Percentiles rank a stretch among this genome's conserved stretches.
Conservation (phyloP, 1,140 invertebrate species). For the Elymnias hypermnestra region DNA sequence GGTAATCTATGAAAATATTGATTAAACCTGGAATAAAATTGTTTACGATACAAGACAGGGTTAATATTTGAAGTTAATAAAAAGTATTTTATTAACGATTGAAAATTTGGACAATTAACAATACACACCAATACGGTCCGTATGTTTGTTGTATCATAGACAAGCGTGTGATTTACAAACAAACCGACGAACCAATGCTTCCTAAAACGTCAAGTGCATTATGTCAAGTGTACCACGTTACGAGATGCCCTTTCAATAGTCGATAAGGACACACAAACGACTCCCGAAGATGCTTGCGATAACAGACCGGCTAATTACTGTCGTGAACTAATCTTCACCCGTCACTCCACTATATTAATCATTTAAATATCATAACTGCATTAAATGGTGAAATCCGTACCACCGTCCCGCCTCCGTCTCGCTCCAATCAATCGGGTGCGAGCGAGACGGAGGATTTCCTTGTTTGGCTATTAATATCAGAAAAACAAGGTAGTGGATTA, state of each 20-base stretch:
- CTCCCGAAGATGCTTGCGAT: constrained; percentile 15
- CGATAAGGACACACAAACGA: neutral
- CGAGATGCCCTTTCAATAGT: neutral
- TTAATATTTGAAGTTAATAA: no score
- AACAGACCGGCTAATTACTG: no score
- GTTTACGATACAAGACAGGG: no score
- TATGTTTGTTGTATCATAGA: neutral
- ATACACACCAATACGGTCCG: no score
- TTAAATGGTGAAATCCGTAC: neutral
- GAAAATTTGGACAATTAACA: no score
- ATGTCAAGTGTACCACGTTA: neutral
- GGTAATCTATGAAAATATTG: no score
- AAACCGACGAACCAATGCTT: no score
- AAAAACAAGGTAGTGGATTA: constrained; percentile 65
- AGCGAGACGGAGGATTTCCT: constrained; percentile 34
- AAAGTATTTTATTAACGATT: no score
- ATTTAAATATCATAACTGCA: constrained; percentile 18
- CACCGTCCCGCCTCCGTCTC: constrained; percentile 13
- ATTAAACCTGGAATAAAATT: no score
- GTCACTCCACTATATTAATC: no score
- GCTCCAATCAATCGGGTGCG: neutral
- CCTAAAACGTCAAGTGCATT: neutral
- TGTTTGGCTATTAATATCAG: constrained; percentile 62
- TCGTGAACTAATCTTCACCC: no score
- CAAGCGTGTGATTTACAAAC: no score